A percentile compares a stretch with the other conserved stretches of the same genome.
phyloP scores from a whole-genome alignment of 2,797 vertebrate species.

The Botia kubotai region DNA sequence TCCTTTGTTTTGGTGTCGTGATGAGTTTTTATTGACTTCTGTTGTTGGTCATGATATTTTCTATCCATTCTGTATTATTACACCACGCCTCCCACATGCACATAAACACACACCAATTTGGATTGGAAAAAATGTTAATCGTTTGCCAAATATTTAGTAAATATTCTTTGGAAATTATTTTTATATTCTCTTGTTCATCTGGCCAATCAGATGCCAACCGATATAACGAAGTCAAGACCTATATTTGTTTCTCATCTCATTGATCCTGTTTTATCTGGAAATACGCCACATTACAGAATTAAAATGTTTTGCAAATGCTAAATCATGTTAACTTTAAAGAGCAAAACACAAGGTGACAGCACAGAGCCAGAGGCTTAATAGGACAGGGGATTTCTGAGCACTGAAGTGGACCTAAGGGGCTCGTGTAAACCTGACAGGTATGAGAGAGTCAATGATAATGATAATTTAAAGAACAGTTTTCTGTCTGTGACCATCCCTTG shows the following conservation, averaged over 20 bases:
- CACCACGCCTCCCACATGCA: no score
- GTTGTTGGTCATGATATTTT: no score
- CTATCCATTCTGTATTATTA: no score
- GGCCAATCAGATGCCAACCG: background rate
- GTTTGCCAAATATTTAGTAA: background rate
- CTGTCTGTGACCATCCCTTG: slow-evolving; percentile 5
- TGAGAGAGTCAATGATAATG: background rate
- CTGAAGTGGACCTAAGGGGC: background rate
- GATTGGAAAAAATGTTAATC: background rate
- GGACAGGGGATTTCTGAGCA: background rate
- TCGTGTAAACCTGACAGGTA: no score
- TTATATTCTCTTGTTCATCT: background rate
- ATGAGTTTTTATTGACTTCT: no score
- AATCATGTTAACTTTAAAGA: background rate
- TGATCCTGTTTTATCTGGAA: no score
- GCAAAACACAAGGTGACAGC: background rate
- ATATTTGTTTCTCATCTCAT: no score
- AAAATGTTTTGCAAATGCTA: background rate
- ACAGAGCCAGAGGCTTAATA: background rate
- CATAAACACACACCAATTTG: background rate
- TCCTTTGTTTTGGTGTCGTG: no score
- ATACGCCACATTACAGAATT: no score
- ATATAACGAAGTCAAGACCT: no score
- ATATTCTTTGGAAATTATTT: background rate
- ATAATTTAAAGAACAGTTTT: background rate